phyloP scores from a whole-genome alignment of 2,113 vertebrate species.

The Eulemur rufifrons region DNA sequence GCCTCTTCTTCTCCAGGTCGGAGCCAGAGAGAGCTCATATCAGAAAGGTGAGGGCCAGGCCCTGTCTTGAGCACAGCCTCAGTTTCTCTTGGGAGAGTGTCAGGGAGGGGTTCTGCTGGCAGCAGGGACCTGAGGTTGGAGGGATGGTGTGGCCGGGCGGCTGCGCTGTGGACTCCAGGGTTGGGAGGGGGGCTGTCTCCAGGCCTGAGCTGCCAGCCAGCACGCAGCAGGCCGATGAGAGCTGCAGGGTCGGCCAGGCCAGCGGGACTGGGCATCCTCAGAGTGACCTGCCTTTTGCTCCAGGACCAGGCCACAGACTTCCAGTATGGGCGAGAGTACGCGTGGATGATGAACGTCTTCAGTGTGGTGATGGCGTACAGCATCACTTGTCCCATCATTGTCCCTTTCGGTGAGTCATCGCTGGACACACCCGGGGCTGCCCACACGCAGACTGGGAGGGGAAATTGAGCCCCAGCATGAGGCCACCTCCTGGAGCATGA shows the following conservation, averaged over 20 bases:
- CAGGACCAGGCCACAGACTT: constrained; percentile 96
- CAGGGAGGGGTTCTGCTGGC: background rate
- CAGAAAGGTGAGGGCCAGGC: constrained; percentile 87
- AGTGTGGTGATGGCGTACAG: constrained; percentile 96
- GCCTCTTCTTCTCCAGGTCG: constrained; percentile 94
- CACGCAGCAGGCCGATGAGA: background rate
- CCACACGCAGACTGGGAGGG: background rate
- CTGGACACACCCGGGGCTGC: background rate
- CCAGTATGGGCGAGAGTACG: constrained; percentile 97
- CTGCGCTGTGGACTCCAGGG: background rate
- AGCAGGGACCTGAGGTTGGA: too few species aligned
- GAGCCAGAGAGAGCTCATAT: constrained; percentile 94
- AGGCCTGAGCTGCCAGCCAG: background rate
- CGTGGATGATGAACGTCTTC: constrained; percentile 97
- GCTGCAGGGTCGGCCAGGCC: background rate
- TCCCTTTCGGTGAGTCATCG: constrained; percentile 93
- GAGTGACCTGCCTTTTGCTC: constrained; percentile 7
- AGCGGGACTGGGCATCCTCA: background rate
- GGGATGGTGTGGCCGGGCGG: background rate
- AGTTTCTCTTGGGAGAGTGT: background rate
- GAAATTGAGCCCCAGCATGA: background rate
- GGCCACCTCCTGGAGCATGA: background rate
- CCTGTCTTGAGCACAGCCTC: fast-evolving
- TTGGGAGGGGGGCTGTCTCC: background rate
- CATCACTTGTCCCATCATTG: constrained; percentile 96